These are phyloP conservation scores for Serilophus lunatus DNA, from an alignment of 2,113 vertebrate genomes.

Conservation along the genomic window DNA sequence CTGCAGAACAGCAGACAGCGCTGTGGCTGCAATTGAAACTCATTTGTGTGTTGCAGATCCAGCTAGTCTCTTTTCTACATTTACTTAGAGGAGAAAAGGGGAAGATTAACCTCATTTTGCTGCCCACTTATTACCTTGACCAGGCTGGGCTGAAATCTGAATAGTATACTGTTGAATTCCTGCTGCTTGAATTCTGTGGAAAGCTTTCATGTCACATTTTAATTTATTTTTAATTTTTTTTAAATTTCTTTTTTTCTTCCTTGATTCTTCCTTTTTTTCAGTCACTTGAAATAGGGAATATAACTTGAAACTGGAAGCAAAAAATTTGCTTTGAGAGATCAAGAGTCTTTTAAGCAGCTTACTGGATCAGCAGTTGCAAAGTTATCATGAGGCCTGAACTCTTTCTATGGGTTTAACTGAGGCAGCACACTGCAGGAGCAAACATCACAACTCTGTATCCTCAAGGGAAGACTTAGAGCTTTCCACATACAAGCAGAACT, in stretches of 20 bases:
- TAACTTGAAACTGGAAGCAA: constrained; percentile 61
- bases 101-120: background rate
- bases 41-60: background rate
- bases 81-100: background rate
- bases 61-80: background rate
- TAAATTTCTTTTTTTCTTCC: background rate
- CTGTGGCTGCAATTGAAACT: background rate
- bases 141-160: background rate
- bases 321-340: constrained; percentile 66
- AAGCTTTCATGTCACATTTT: background rate
- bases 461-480: constrained; percentile 59
- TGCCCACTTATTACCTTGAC: background rate
- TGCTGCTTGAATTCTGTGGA: background rate
- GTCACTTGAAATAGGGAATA: constrained; percentile 31
- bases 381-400: constrained; percentile 64
- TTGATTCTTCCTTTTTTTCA: background rate
- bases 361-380: constrained; percentile 67
- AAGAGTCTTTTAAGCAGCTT: constrained; percentile 67
- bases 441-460: constrained; percentile 55
- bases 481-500: constrained; percentile 67
- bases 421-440: constrained; percentile 45
- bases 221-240: background rate
- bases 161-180: background rate
- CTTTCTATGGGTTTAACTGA: constrained; percentile 51
- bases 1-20: background rate